phyloP scores from a whole-genome alignment of 2,797 vertebrate species.

The Galaxias olidus region DNA sequence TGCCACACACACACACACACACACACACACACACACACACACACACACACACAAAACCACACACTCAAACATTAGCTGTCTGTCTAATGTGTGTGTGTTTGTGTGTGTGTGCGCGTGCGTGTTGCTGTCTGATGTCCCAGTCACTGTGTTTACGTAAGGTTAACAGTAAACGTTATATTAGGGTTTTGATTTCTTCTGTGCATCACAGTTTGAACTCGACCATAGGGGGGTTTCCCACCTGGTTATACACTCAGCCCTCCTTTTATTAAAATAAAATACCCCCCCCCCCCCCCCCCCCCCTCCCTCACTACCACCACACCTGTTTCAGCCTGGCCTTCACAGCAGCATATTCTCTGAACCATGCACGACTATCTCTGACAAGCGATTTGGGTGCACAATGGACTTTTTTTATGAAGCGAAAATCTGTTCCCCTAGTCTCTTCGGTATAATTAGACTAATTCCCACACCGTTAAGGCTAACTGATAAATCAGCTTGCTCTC shows the following conservation, averaged over 20 bases:
- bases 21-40: neutral
- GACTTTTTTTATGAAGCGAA: constrained; percentile 62
- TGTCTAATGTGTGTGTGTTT: neutral
- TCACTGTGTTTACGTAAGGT: constrained; percentile 7
- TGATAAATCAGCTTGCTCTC: constrained; percentile 73
- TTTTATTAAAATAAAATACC: too few species aligned
- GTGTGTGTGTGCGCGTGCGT: constrained; percentile 1
- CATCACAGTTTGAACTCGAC: too few species aligned
- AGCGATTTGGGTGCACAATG: constrained; percentile 66
- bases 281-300: neutral
- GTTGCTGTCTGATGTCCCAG: neutral
- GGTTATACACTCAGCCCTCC: constrained; percentile 9
- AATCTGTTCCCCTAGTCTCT: constrained; percentile 46
- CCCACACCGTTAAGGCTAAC: constrained; percentile 66
- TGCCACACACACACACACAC: neutral
- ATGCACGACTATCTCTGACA: constrained; percentile 51
- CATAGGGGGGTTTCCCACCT: constrained; percentile 43
- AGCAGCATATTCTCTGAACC: neutral
- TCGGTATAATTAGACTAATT: constrained; percentile 74
- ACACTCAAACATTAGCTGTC: constrained; percentile 1
- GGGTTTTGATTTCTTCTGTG: too few species aligned
- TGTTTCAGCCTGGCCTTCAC: neutral
- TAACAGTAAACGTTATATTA: too few species aligned
- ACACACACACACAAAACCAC: neutral
- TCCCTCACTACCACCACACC: too few species aligned